phyloP scores from a whole-genome alignment of 2,797 vertebrate species.

The Emydoidea blandingii region DNA sequence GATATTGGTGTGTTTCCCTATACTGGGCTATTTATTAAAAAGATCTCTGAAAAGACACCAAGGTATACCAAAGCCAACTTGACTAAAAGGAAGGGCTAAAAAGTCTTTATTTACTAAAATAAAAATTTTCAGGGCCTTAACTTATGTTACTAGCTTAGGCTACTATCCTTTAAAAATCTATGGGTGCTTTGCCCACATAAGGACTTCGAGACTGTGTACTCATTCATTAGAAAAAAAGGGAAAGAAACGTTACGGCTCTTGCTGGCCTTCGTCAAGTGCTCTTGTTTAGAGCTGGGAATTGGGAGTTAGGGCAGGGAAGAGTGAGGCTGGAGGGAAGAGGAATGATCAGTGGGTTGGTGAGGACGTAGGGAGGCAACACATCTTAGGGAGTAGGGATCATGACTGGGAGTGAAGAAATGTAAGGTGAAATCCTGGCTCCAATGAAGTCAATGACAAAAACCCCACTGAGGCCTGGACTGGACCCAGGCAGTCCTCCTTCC shows the following conservation, averaged over 20 bases:
- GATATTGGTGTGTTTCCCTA: neutral
- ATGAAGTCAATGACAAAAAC: neutral
- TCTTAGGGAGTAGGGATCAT: neutral
- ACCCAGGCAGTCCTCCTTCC: neutral
- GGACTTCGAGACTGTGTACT: neutral
- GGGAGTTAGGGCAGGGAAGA: neutral
- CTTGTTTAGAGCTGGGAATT: neutral
- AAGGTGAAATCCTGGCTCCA: neutral
- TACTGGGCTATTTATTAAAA: neutral
- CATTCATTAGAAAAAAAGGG: neutral
- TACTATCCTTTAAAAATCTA: neutral
- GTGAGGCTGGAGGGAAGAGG: neutral
- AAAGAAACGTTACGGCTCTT: neutral
- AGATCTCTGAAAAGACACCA: neutral
- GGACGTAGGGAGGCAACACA: neutral
- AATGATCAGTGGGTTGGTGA: neutral
- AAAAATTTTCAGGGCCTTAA: neutral
- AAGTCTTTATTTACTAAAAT: neutral
- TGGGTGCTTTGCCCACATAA: neutral
- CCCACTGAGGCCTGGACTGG: neutral
- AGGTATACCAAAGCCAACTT: neutral
- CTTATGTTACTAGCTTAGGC: fast-evolving
- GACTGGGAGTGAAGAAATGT: neutral
- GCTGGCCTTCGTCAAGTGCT: neutral
- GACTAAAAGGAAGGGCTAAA: neutral